Evolutionary conservation across 2,113 vertebrate genomes (phyloP).

Genomic region (Nasalis larvatus): DNA sequence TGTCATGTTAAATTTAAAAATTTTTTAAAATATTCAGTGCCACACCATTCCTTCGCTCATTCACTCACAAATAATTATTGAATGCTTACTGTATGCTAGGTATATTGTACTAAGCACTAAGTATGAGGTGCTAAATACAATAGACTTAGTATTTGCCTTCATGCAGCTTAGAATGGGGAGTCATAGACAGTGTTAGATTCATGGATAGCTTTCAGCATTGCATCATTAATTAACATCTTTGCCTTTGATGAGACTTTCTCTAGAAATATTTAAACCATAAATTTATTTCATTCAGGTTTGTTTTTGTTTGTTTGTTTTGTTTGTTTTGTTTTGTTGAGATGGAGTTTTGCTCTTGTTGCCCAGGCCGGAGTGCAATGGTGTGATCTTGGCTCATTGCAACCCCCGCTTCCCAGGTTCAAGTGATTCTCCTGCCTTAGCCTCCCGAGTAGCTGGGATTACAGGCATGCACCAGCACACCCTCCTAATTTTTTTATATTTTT

Average conservation of each 20-base stretch:
- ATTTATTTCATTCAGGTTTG: not conserved
- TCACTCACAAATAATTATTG: not conserved
- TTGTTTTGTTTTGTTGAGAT: too few species aligned
- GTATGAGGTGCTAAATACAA: not conserved
- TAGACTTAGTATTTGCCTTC: not conserved
- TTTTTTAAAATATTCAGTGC: not conserved
- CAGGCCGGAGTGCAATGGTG: too few species aligned
- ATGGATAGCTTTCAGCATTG: not conserved
- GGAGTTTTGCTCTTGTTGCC: too few species aligned
- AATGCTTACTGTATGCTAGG: not conserved
- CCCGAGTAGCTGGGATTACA: too few species aligned
- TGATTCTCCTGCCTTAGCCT: too few species aligned
- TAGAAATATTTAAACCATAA: slow-evolving; percentile 37
- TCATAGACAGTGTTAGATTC: not conserved
- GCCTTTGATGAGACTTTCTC: slow-evolving; percentile 2
- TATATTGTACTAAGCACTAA: not conserved
- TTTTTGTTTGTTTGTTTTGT: too few species aligned
- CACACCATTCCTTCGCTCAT: not conserved
- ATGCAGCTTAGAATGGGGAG: not conserved
- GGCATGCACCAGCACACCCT: too few species aligned
- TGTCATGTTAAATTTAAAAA: not conserved
- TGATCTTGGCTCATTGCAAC: too few species aligned
- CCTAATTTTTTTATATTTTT: too few species aligned
- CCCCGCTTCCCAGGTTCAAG: too few species aligned
- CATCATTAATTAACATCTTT: slow-evolving; percentile 14